Evolutionary conservation across 2,113 vertebrate species (phyloP), one percentile per base, ranked within the genome.

Genomic region (Burhinus bistriatus): DNA sequence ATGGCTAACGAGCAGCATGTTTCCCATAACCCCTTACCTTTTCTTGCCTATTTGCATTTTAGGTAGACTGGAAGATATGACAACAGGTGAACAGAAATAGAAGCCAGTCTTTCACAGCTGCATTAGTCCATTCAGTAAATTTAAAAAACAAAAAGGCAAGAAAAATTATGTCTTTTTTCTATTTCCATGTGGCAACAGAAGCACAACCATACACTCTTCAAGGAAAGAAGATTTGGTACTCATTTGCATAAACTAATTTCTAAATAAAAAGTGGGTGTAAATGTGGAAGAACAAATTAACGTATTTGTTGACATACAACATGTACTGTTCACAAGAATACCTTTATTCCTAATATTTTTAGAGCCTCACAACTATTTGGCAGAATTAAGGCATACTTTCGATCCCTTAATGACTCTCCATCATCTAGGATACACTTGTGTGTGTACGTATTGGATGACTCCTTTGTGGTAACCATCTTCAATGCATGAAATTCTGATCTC

Each of bases 181-280:
- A 0, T 0, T 55, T 66, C 0, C 27, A 0, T 17, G 23, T n/a
- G 54, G 49, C 19, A 58, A 84, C 17, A 61, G 61, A 30, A 75
- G 18, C 44, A n/a, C 23, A 61, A 71, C 36, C 29, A 42, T 59
- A 73, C 76, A 62, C 32, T 75, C 49, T 47, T 59, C 38, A 73
- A 73, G 20, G 54, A 47, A 72, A 72, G 42, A 85, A 69, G 80
- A 51, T 69, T 26, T 59, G 21, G 38, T 22, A 69, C 15, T 81
- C 9, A 80, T 32, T 87, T 87, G 30, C 9, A 62, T 58, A 29
- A 86, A 78, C 6, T 47, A 9, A 71, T 58, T 80, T 80, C 30
- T 72, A 68, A 87, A 40, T 58, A 64, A 76, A 76, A 81, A 62
- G 32, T 8, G 3, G 8, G 5, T 61, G 38, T 23, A 76, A 68